Conservation (phyloP, 2,113 vertebrate species). For the Buteo buteo region DNA sequence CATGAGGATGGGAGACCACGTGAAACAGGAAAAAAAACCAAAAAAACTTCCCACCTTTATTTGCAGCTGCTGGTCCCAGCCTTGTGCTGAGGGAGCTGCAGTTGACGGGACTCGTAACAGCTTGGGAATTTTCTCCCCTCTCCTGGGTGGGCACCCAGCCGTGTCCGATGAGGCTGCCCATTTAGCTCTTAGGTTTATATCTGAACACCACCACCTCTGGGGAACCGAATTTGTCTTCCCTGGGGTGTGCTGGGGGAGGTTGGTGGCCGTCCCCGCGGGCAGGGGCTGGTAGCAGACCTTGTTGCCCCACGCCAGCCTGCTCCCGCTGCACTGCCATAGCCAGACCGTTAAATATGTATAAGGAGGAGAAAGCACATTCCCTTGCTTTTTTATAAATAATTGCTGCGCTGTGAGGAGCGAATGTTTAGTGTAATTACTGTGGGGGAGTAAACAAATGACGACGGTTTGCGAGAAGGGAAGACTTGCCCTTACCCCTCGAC, state of each 20-base stretch:
- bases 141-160: background rate
- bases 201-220: background rate
- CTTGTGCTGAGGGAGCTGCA: background rate
- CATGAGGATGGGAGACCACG: rapidly evolving
- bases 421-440: background rate
- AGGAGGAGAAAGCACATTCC: background rate
- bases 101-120: background rate
- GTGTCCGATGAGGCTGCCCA: background rate
- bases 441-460: background rate
- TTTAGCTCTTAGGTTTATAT: background rate
- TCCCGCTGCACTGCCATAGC: background rate
- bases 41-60: background rate
- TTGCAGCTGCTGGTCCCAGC: background rate
- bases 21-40: background rate
- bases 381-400: conserved; percentile 3
- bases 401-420: background rate
- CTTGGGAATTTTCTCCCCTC: background rate
- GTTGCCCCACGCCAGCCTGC: background rate
- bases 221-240: rapidly evolving
- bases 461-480: background rate
- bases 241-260: background rate
- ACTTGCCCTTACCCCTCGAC: background rate
- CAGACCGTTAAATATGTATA: background rate
- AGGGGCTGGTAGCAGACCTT: background rate
- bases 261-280: rapidly evolving